Conservation (phyloP, 2,797 vertebrate species). For the Gallinago solitaria region DNA sequence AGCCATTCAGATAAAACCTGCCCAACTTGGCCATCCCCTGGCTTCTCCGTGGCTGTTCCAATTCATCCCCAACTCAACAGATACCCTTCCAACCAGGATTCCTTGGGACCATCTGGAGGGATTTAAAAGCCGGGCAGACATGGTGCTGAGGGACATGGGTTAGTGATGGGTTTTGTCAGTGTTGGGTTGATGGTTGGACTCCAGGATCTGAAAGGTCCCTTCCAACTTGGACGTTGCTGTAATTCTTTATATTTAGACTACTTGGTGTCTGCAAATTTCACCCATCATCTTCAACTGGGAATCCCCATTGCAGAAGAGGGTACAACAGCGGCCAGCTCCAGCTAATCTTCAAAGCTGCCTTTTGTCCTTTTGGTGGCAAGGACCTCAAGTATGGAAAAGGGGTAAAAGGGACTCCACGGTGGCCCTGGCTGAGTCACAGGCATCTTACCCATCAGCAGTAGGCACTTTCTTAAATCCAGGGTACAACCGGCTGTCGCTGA, state of each 20-base stretch:
- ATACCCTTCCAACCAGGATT: neutral
- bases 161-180: too few relatives aligned
- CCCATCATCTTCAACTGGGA: neutral
- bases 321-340: neutral
- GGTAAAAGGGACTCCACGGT: neutral
- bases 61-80: neutral
- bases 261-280: neutral
- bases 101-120: neutral
- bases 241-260: too few relatives aligned
- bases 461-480: neutral
- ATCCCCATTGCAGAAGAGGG: neutral
- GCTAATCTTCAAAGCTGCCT: neutral
- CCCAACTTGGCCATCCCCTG: neutral
- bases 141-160: too few relatives aligned
- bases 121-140: too few relatives aligned
- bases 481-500: neutral
- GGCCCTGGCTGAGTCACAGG: neutral
- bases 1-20: neutral
- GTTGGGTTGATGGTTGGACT: too few relatives aligned
- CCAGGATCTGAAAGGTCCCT: too few relatives aligned
- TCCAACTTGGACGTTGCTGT: too few relatives aligned
- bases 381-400: neutral
- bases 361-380: neutral
- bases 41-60: accelerated
- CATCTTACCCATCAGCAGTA: neutral